phyloP scores from a whole-genome alignment of 2,888 invertebrate genomes.

The Nephrotoma guestfalica region DNA sequence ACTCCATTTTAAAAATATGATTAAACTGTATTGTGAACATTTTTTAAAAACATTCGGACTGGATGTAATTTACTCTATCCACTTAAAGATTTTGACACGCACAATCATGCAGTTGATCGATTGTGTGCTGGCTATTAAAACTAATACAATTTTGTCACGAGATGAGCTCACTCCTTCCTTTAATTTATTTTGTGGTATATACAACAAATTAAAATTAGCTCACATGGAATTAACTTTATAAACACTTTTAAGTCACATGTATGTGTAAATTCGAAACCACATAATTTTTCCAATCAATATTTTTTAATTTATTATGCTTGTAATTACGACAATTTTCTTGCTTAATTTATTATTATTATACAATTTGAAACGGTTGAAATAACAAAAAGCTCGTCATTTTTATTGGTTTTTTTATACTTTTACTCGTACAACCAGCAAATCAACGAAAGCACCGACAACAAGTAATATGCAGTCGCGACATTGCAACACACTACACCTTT shows the following conservation, averaged over 20 bases:
- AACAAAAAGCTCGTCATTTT: not conserved
- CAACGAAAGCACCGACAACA: not conserved
- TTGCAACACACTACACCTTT: not conserved
- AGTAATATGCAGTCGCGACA: not conserved
- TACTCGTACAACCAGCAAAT: not conserved
- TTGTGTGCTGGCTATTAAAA: not conserved
- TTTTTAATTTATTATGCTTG: not conserved
- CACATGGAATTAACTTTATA: not conserved
- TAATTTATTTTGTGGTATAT: not conserved
- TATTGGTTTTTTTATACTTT: not conserved
- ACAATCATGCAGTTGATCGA: not conserved
- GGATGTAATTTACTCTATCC: not conserved
- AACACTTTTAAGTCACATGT: not conserved
- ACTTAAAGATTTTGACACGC: not conserved
- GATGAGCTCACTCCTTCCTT: not conserved
- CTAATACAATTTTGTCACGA: not conserved
- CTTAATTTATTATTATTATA: not conserved
- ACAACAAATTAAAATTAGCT: not conserved
- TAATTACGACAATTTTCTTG: not conserved
- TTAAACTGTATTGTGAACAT: not conserved
- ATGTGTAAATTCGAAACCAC: not conserved
- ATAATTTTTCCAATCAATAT: not conserved
- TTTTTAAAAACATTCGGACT: not conserved
- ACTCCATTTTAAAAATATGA: no score
- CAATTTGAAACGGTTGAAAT: not conserved